Evolutionary conservation across 2,888 invertebrate genomes (phyloP).

Genomic region (Itoplectis maculator): DNA sequence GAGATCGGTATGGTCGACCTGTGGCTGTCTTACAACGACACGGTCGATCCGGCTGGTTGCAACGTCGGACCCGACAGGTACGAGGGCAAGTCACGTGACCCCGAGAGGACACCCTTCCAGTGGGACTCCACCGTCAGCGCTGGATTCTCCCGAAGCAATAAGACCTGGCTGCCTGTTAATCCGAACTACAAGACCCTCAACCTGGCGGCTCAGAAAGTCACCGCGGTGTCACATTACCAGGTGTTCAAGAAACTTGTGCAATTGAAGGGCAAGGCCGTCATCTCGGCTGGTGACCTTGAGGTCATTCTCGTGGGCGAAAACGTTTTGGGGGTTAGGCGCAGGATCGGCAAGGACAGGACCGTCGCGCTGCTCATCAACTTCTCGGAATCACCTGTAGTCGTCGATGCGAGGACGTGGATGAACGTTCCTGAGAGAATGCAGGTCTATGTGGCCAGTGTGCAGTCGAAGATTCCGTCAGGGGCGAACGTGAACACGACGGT

Average conservation of each 20-base stretch:
- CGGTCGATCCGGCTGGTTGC: constrained; percentile 88
- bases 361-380: constrained; percentile 13
- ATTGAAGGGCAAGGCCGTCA: constrained; percentile 84
- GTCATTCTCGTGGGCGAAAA: constrained; percentile 71
- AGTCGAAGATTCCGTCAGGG: background rate
- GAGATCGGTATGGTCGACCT: constrained; percentile 92
- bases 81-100: constrained; percentile 79
- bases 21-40: constrained; percentile 87
- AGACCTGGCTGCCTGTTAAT: constrained; percentile 90
- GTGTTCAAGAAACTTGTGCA: constrained; percentile 83
- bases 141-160: constrained; percentile 87
- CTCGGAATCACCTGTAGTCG: background rate
- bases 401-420: constrained; percentile 18
- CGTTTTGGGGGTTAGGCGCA: constrained; percentile 70
- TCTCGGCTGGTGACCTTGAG: constrained; percentile 83
- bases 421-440: constrained; percentile 10
- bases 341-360: background rate
- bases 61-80: constrained; percentile 88
- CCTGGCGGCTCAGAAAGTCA: constrained; percentile 85
- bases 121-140: constrained; percentile 87
- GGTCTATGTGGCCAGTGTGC: background rate
- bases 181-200: constrained; percentile 87
- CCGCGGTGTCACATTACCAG: constrained; percentile 85
- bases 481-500: background rate
- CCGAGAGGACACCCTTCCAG: constrained; percentile 88